Conservation (phyloP, 2,888 invertebrate genomes). For the Gordius sp. region DNA sequence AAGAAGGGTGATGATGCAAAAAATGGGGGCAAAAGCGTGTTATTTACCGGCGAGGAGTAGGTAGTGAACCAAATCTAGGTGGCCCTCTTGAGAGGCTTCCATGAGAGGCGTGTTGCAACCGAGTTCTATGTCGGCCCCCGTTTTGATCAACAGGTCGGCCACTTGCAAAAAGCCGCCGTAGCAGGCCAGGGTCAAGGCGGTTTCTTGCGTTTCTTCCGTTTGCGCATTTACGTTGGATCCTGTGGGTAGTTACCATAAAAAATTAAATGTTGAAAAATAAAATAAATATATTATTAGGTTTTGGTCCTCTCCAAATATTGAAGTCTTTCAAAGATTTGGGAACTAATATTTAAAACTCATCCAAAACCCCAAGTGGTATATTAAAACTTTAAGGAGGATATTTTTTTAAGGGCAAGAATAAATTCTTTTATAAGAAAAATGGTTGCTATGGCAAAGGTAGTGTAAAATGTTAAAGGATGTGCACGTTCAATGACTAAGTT, state of each 20-base stretch:
- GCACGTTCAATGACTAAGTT: too few relatives aligned
- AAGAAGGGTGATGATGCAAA: too few relatives aligned
- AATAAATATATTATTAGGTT: background rate
- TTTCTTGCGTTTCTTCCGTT: conserved; percentile 93
- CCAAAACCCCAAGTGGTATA: too few relatives aligned
- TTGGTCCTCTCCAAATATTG: too few relatives aligned
- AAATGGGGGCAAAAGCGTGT: too few relatives aligned
- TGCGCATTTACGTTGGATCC: conserved; percentile 78
- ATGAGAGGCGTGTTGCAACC: conserved; percentile 86
- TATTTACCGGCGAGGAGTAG: conserved; percentile 26
- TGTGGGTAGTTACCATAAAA: conserved; percentile 15
- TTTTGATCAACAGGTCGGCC: conserved; percentile 72
- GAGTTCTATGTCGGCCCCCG: conserved; percentile 71
- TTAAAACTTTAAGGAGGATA: too few relatives aligned
- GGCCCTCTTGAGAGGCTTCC: conserved; percentile 95
- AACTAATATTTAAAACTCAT: too few relatives aligned
- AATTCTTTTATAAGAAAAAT: too few relatives aligned
- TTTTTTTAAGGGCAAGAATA: too few relatives aligned
- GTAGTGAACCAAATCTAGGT: conserved; percentile 51
- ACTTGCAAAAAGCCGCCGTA: conserved; percentile 82
- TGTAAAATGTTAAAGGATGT: too few relatives aligned
- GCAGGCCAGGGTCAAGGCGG: conserved; percentile 67
- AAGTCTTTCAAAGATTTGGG: too few relatives aligned
- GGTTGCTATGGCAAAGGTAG: too few relatives aligned
- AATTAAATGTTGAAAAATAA: conserved; percentile 18